These are phyloP conservation scores for Numenius arquata DNA, from an alignment of 2,113 vertebrate species.

Conservation along the genomic window DNA sequence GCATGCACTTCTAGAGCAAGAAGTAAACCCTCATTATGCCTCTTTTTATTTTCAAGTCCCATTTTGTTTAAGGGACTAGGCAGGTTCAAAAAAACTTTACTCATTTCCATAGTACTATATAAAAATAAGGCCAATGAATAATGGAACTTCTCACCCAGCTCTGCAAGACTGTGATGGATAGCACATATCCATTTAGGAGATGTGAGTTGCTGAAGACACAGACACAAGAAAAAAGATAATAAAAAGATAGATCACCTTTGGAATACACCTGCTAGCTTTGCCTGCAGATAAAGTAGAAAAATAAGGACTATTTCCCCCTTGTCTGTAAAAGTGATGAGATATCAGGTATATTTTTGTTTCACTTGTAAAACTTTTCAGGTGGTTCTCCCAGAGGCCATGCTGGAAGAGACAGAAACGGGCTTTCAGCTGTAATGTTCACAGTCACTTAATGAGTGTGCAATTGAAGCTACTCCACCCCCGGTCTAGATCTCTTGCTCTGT, in stretches of 20 bases:
- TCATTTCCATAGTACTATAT: neutral
- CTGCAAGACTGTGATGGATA: neutral
- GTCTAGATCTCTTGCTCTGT: neutral
- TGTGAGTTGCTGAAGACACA: neutral
- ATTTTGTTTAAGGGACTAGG: neutral
- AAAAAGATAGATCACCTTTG: neutral
- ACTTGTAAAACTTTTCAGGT: neutral
- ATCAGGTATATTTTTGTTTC: neutral
- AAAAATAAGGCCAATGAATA: conserved; percentile 17
- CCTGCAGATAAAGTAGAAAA: neutral
- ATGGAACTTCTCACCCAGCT: neutral
- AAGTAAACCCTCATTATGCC: neutral
- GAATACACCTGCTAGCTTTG: conserved; percentile 6
- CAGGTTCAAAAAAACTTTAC: neutral
- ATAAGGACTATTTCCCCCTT: neutral
- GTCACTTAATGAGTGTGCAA: accelerated
- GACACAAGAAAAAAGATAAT: neutral
- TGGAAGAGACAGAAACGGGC: neutral
- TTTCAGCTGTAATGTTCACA: accelerated
- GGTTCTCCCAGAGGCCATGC: neutral
- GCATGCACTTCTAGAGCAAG: neutral
- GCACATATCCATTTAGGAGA: neutral
- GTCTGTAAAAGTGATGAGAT: neutral
- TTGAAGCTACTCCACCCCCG: neutral
- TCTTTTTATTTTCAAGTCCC: neutral